Evolutionary conservation across 1,140 invertebrate genomes (phyloP).

Genomic region (Drosophila ananassae): DNA sequence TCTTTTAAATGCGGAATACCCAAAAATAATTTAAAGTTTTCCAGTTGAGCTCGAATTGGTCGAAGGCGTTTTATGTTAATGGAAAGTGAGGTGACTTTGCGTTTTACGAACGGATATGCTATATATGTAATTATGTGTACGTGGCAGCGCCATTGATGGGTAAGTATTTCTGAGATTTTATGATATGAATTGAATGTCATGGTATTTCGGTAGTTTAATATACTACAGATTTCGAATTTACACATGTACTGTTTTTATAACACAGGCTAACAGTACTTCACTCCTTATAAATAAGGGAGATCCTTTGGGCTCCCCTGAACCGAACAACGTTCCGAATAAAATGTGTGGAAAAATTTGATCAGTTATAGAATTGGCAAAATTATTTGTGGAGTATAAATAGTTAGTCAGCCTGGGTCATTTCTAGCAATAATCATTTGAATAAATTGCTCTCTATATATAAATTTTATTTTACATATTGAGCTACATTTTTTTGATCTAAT

Average conservation of each 20-base stretch:
- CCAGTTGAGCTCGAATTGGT: neutral
- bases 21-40: neutral
- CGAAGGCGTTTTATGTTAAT: neutral
- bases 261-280: too few relatives aligned
- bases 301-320: too few relatives aligned
- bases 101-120: conserved; percentile 20
- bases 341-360: too few relatives aligned
- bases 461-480: neutral
- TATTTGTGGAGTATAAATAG: too few relatives aligned
- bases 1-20: neutral
- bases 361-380: too few relatives aligned
- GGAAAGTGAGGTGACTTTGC: conserved; percentile 13
- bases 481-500: neutral
- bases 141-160: neutral
- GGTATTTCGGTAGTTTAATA: conserved; percentile 38
- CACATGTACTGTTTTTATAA: conserved; percentile 1
- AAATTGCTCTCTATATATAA: neutral
- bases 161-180: conserved; percentile 30
- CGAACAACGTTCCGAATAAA: too few relatives aligned
- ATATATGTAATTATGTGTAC: neutral
- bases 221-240: conserved; percentile 1
- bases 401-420: neutral
- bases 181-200: conserved; percentile 63
- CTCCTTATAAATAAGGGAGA: too few relatives aligned
- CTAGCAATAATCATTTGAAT: neutral